Percentiles rank a stretch among this genome's conserved stretches.
phyloP scores from a whole-genome alignment of 2,888 invertebrate genomes.

The Standfussiana lucernea region DNA sequence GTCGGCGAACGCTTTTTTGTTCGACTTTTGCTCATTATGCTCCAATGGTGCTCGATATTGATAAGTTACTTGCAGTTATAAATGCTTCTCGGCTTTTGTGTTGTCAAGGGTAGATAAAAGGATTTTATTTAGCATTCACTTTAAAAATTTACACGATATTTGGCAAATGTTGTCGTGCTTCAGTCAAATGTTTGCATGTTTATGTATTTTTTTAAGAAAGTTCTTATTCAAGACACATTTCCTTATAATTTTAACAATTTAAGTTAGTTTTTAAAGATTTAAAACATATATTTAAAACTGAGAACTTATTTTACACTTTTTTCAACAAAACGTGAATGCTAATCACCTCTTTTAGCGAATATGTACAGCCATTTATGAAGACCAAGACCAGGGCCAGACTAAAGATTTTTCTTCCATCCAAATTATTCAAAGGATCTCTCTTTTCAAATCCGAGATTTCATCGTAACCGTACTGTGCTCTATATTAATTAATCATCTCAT shows the following conservation, averaged over 20 bases:
- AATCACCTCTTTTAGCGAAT: neutral
- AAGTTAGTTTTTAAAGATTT: neutral
- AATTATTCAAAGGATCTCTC: neutral
- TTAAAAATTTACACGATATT: neutral
- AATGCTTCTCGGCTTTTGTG: slow-evolving; percentile 6
- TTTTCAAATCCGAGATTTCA: neutral
- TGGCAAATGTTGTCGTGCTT: neutral
- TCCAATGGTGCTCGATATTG: slow-evolving; percentile 56
- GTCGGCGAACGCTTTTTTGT: slow-evolving; percentile 78
- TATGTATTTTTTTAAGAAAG: neutral
- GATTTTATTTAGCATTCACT: neutral
- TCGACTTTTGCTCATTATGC: slow-evolving; percentile 75
- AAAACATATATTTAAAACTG: neutral
- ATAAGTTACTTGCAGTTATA: slow-evolving; percentile 34
- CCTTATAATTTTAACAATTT: neutral
- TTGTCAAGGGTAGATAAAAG: neutral
- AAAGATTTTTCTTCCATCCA: neutral
- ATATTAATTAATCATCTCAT: slow-evolving; percentile 36
- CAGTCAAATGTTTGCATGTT: neutral
- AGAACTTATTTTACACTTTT: neutral
- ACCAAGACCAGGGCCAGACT: no score
- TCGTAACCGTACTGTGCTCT: neutral
- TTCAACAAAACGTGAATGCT: neutral
- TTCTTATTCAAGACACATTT: neutral
- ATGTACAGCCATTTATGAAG: neutral